Evolutionary conservation across 1,140 invertebrate species (phyloP).

Genomic region (Bombus waltoni): DNA sequence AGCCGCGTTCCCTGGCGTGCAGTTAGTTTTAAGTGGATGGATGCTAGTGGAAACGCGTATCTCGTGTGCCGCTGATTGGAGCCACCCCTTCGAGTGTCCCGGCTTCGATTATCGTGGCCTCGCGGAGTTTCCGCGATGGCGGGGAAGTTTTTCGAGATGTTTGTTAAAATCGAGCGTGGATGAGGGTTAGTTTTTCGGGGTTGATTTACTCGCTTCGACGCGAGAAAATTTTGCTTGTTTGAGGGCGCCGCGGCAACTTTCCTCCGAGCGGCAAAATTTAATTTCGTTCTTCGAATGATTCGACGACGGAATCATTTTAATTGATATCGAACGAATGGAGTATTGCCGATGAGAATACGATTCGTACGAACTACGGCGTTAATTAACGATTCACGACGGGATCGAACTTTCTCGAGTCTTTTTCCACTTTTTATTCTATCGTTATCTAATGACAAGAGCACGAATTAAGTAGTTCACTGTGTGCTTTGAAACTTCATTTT

Average conservation of each 20-base stretch:
- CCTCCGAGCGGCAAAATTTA: neutral
- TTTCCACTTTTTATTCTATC: neutral
- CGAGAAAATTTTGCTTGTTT: constrained; percentile 43
- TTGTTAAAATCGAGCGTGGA: constrained; percentile 49
- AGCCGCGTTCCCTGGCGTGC: constrained; percentile 68
- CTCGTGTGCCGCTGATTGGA: constrained; percentile 63
- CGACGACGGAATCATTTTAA: constrained; percentile 20
- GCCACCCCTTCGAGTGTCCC: constrained; percentile 66
- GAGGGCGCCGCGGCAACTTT: constrained; percentile 22
- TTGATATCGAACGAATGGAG: neutral
- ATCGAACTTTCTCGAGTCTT: too few species aligned
- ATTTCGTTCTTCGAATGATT: neutral
- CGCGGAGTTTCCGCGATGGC: constrained; percentile 49
- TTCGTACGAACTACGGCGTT: neutral
- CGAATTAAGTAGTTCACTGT: neutral
- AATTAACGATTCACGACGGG: neutral
- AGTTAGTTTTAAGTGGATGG: constrained; percentile 76
- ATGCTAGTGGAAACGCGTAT: constrained; percentile 67
- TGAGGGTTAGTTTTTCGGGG: constrained; percentile 47
- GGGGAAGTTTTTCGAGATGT: constrained; percentile 55
- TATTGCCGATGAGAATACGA: neutral
- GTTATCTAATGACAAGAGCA: neutral
- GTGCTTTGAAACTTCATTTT: neutral
- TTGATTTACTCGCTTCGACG: constrained; percentile 47
- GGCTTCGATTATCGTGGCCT: constrained; percentile 58